Evolutionary conservation across 2,797 vertebrate genomes (phyloP).

Genomic region (Sternarchorhynchus goeldii): DNA sequence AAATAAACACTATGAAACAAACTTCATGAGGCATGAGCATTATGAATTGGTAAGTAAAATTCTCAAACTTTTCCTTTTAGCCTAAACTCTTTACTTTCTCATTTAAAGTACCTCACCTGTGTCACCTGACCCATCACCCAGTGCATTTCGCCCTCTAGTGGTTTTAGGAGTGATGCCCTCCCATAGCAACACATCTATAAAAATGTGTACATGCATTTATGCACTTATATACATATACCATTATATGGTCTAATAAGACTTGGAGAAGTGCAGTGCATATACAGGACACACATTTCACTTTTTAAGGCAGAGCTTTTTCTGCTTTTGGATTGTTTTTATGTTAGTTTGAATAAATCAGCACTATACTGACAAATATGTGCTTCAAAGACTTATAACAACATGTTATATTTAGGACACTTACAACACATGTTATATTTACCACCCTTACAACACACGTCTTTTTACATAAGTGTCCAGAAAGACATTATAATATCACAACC

Average conservation of each 20-base stretch:
- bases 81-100: no score
- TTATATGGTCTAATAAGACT: no score
- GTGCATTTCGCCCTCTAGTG: no score
- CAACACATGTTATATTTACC: slow-evolving; percentile 19
- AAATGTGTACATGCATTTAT: no score
- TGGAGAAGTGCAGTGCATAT: slow-evolving; percentile 5
- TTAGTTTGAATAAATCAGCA: neutral
- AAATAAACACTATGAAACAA: no score
- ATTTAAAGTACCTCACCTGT: no score
- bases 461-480: neutral
- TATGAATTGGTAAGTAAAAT: no score
- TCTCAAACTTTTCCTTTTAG: no score
- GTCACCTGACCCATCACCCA: no score
- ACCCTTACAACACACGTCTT: slow-evolving; percentile 10
- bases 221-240: no score
- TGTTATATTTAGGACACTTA: slow-evolving; percentile 13
- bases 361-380: neutral
- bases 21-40: slow-evolving; percentile 10
- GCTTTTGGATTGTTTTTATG: neutral
- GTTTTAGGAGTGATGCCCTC: no score
- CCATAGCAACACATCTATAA: no score
- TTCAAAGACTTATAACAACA: slow-evolving; percentile 1
- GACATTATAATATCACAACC: slow-evolving; percentile 63
- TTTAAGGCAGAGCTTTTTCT: neutral
- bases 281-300: neutral